These are phyloP conservation scores for Silurus meridionalis DNA, from an alignment of 2,113 vertebrate genomes.

Conservation along the genomic window DNA sequence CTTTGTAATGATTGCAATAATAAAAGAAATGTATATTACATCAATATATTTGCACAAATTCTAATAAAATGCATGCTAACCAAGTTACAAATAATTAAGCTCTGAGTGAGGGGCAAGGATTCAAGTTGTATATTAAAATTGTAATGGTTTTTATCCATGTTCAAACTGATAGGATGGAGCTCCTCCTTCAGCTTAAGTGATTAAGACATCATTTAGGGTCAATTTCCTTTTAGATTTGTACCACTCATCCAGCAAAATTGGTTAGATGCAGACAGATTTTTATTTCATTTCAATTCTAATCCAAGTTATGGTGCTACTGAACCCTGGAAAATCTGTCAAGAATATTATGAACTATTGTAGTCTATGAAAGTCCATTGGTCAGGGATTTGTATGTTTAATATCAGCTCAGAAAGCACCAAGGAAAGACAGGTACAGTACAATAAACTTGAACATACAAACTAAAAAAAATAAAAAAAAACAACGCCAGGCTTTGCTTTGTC, in stretches of 20 bases:
- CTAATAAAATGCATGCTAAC: not conserved
- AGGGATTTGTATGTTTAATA: not conserved
- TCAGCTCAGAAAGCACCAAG: not conserved
- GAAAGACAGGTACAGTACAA: not conserved
- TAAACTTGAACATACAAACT: slow-evolving; percentile 6
- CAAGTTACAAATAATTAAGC: not conserved
- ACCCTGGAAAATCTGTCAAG: not conserved
- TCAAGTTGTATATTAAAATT: not conserved
- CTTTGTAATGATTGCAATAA: not conserved
- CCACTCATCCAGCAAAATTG: not conserved
- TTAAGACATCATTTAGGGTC: not conserved
- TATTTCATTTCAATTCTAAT: slow-evolving; percentile 11
- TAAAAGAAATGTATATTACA: not conserved
- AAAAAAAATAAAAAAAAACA: not conserved
- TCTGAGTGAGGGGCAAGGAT: not conserved
- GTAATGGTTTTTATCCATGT: not conserved
- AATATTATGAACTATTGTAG: not conserved
- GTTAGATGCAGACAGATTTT: not conserved
- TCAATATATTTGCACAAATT: not conserved
- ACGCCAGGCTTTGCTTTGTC: not conserved
- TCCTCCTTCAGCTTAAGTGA: not conserved
- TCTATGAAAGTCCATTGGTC: not conserved
- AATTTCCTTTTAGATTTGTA: slow-evolving; percentile 16
- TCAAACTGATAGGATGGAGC: not conserved
- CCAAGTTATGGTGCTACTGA: not conserved